These are phyloP conservation scores for Sebastes taczanowskii DNA, from an alignment of 2,797 vertebrate species.

Conservation along the genomic window DNA sequence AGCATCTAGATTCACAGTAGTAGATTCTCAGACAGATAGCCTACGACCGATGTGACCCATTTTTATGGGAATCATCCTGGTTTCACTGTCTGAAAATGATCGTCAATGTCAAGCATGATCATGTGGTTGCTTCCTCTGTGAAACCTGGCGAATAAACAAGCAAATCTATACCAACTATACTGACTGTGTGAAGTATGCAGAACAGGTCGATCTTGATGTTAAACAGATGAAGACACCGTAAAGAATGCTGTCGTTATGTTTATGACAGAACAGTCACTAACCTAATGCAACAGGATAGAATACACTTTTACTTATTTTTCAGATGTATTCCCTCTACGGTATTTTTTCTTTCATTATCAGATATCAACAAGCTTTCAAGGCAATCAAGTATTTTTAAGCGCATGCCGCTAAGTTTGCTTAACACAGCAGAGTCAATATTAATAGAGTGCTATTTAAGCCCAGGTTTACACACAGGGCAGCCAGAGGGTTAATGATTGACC, in stretches of 20 bases:
- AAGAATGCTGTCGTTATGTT: background rate
- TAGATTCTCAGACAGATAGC: background rate
- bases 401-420: slow-evolving; percentile 76
- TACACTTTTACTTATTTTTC: background rate
- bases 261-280: background rate
- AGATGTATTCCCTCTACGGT: background rate
- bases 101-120: background rate
- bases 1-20: background rate
- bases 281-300: background rate
- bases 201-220: slow-evolving; percentile 20
- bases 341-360: slow-evolving; percentile 60
- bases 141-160: background rate
- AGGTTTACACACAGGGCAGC: slow-evolving; percentile 76
- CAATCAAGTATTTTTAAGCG: slow-evolving; percentile 75
- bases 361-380: slow-evolving; percentile 73
- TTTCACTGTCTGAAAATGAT: background rate
- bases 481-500: slow-evolving; percentile 76
- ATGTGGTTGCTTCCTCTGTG: background rate
- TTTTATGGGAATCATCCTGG: background rate
- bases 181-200: background rate
- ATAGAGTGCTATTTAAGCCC: slow-evolving; percentile 78
- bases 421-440: slow-evolving; percentile 82
- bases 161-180: background rate
- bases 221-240: background rate
- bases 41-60: background rate